phyloP scores from a whole-genome alignment of 2,888 invertebrate species.

The Caenorhabditis plicata region DNA sequence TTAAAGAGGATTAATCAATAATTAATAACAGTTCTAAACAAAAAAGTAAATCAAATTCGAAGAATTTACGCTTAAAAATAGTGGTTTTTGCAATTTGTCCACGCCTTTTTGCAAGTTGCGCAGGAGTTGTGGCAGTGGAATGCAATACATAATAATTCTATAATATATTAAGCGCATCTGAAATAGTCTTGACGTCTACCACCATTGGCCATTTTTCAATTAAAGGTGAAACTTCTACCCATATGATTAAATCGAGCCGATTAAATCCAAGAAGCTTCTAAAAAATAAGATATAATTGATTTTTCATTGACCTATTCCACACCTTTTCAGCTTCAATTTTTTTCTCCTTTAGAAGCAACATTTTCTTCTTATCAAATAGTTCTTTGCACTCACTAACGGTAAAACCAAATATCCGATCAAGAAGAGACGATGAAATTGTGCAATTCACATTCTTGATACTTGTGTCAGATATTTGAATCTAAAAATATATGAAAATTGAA shows the following conservation, averaged over 20 bases:
- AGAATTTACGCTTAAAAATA: no score
- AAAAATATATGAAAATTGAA: not conserved
- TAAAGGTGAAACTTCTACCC: slow-evolving; percentile 21
- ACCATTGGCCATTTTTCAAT: slow-evolving; percentile 12
- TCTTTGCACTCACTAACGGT: slow-evolving; percentile 22
- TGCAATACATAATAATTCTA: no score
- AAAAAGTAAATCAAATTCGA: not conserved
- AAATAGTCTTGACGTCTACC: slow-evolving; percentile 28
- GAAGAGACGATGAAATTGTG: slow-evolving; percentile 13
- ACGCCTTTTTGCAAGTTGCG: no score
- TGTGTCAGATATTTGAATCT: slow-evolving; percentile 19
- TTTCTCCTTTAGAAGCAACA: slow-evolving; percentile 4
- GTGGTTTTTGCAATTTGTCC: no score
- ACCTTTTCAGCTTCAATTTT: slow-evolving; percentile 10
- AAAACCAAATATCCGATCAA: slow-evolving; percentile 25
- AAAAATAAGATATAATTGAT: not conserved
- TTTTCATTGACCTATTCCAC: slow-evolving; percentile 4
- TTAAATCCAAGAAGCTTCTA: slow-evolving; percentile 12
- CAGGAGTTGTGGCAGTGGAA: no score
- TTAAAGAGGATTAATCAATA: slow-evolving; percentile 2
- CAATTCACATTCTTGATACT: slow-evolving; percentile 3
- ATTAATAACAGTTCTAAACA: not conserved
- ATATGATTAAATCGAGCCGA: slow-evolving; percentile 20
- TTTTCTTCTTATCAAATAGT: slow-evolving; percentile 1
- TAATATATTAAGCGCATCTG: slow-evolving; percentile 27